phyloP scores from a whole-genome alignment of 2,797 vertebrate species.

The Sebastes itinus region DNA sequence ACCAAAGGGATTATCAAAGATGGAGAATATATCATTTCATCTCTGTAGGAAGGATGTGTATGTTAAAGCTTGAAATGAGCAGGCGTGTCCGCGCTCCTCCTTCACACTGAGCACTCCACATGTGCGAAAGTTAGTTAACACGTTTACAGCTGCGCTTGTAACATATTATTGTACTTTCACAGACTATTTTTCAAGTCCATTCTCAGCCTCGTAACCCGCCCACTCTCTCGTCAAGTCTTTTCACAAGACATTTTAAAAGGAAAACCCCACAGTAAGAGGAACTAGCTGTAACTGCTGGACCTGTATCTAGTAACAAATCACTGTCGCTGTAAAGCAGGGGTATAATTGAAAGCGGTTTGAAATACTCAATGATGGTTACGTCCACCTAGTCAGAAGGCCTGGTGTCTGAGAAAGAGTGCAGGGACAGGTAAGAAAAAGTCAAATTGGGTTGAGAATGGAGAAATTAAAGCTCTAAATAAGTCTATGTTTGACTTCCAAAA shows the following conservation, averaged over 20 bases:
- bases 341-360: constrained; percentile 21
- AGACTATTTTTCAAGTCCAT: constrained; percentile 52
- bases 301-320: constrained; percentile 30
- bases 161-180: constrained; percentile 44
- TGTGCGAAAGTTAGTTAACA: not conserved
- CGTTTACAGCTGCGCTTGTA: constrained; percentile 32
- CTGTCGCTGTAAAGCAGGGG: constrained; percentile 32
- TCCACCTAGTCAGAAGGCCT: constrained; percentile 8
- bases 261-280: constrained; percentile 10
- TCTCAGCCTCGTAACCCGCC: constrained; percentile 40
- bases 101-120: not conserved
- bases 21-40: not conserved
- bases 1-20: not conserved
- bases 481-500: constrained; percentile 9
- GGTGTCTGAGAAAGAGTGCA: not conserved
- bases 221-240: constrained; percentile 16
- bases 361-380: constrained; percentile 5
- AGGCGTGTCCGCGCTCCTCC: constrained; percentile 10
- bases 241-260: constrained; percentile 49
- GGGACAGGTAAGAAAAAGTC: not conserved
- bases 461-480: not conserved
- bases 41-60: not conserved
- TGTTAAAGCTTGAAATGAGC: not conserved
- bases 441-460: not conserved
- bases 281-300: constrained; percentile 26